Evolutionary conservation across 2,888 invertebrate species (phyloP).

Genomic region (Eupeodes latifasciatus): DNA sequence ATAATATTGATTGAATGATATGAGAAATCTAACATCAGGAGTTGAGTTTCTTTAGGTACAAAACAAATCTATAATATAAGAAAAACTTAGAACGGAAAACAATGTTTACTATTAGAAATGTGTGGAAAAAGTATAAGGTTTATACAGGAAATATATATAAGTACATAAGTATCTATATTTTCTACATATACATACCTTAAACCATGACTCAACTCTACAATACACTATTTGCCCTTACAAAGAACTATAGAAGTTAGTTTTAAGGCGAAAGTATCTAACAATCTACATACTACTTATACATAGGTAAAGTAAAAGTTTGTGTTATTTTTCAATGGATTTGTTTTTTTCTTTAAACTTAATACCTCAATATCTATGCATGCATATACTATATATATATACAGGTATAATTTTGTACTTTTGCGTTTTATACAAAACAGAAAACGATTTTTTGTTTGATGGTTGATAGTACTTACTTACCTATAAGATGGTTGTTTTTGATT

Average conservation of each 20-base stretch:
- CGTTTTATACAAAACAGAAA: constrained; percentile 2
- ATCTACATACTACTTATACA: background rate
- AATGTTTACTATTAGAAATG: background rate
- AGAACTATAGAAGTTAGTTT: constrained; percentile 5
- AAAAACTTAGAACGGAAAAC: background rate
- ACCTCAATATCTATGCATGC: no score
- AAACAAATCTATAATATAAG: background rate
- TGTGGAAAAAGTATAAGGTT: constrained; percentile 27
- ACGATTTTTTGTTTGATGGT: constrained; percentile 28
- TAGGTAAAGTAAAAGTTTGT: constrained; percentile 39
- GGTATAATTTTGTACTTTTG: background rate
- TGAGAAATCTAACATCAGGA: constrained; percentile 74
- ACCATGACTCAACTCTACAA: background rate
- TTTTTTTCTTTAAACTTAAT: background rate
- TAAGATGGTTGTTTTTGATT: constrained; percentile 26
- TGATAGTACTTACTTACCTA: background rate
- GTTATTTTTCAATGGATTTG: background rate
- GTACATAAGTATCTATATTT: background rate
- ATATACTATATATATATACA: background rate
- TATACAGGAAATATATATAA: background rate
- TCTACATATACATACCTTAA: no score
- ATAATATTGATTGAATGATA: constrained; percentile 73
- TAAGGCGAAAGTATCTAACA: constrained; percentile 3
- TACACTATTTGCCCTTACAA: background rate
- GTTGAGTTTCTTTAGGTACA: constrained; percentile 18